Evolutionary conservation across 2,888 invertebrate species (phyloP), one percentile per base, ranked within the genome.

Genomic region (Watsonalla cultraria): DNA sequence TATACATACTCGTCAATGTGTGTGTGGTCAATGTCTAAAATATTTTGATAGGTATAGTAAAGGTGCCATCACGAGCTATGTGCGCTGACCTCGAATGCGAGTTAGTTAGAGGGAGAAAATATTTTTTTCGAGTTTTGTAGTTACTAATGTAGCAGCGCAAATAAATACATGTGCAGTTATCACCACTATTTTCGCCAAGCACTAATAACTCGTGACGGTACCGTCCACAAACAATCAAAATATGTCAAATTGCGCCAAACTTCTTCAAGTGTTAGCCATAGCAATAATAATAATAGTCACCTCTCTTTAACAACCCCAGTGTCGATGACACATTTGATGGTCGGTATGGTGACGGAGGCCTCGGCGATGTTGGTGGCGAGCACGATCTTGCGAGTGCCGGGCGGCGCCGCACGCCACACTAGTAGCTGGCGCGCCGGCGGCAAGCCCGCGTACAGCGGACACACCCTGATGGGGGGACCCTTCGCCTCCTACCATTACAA

Each of bases 291-390:
- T 14, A 48, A 47, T n/a, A 62, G 61, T 74, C 82, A 95, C 94
- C 96, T 95, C 62, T 94, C 94, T 90, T 99, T 99, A 0, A 98
- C 98, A 81, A 95, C 95, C 0, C 99, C 98, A 54, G 96, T 94
- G 76, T 99, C 99, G 55, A 99, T 94, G 8, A 99, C 97, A 86
- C 94, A 96, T 70, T 95, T 95, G 64, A 99, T 96, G 52, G 97
- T 96, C 54, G 95, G 95, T 66, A 99, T 99, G 0, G 99, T 99
- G 35, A 99, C 94, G 4, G 99, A 99, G 0, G 99, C 98, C 90
- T 99, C 99, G 0, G 99, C 99, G 61, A 99, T 97, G 82, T 99
- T 99, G 37, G 99, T 99, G 6, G 98, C 95, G 51, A 99, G 91
- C 35, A 99, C 95, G 33, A 99, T 94, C 90, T 99, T 99, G 53